Evolutionary conservation across 2,888 invertebrate species (phyloP).

Genomic region (Alsophila aescularia): DNA sequence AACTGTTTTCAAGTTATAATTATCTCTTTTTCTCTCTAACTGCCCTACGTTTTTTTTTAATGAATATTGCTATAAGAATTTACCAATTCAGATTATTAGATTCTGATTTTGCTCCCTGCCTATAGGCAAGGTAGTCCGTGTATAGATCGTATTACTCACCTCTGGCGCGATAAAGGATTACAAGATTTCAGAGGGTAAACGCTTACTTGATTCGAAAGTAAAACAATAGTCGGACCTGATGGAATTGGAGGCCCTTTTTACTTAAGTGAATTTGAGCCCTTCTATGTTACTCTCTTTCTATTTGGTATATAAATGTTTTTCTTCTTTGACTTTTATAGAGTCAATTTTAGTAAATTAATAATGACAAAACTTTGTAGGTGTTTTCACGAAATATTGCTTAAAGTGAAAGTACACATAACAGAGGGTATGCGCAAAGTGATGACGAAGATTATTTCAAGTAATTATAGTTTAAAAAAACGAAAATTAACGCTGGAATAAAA

Average conservation of each 20-base stretch:
- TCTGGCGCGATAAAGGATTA: constrained; percentile 36
- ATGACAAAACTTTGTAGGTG: too few relatives aligned
- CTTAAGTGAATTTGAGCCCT: constrained; percentile 29
- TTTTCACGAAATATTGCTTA: too few relatives aligned
- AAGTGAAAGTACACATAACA: too few relatives aligned
- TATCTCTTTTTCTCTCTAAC: too few relatives aligned
- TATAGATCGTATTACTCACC: constrained; percentile 34
- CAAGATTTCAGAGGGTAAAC: constrained; percentile 26
- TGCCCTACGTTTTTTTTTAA: not conserved
- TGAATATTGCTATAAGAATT: not conserved
- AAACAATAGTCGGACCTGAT: constrained; percentile 34
- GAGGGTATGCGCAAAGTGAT: too few relatives aligned
- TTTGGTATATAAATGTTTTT: not conserved
- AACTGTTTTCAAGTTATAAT: too few relatives aligned
- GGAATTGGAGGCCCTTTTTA: constrained; percentile 34
- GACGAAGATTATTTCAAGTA: too few relatives aligned
- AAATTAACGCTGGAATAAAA: too few relatives aligned
- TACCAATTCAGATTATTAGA: not conserved
- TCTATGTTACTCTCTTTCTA: constrained; percentile 13
- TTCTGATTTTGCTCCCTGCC: not conserved
- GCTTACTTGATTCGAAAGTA: constrained; percentile 36
- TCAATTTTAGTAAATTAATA: too few relatives aligned
- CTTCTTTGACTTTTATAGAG: not conserved
- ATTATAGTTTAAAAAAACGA: too few relatives aligned
- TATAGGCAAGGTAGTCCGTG: constrained; percentile 5